A percentile compares a stretch with the other conserved stretches of the same genome.
Conservation (phyloP, 2,888 invertebrate genomes). For the Synergus japonicus region DNA sequence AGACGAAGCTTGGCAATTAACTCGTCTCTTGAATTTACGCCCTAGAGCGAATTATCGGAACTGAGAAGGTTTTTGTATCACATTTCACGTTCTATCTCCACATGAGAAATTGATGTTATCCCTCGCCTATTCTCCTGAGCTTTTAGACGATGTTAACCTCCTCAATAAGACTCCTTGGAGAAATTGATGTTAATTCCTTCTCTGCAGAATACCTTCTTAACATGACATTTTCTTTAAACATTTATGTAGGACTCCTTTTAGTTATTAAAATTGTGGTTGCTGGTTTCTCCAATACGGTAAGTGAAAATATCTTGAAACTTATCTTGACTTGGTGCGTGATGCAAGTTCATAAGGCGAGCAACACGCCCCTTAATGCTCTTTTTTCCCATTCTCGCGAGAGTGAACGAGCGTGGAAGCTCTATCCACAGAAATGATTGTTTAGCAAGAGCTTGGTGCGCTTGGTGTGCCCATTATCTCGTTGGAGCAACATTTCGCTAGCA, state of each 20-base stretch:
- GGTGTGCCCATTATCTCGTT: slow-evolving; percentile 28
- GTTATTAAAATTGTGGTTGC: too few species aligned
- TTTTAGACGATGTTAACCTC: slow-evolving; percentile 7
- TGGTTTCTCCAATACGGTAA: too few species aligned
- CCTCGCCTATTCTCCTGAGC: slow-evolving; percentile 5
- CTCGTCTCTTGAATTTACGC: slow-evolving; percentile 52
- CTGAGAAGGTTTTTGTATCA: slow-evolving; percentile 24
- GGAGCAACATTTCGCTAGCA: slow-evolving; percentile 36
- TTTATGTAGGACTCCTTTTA: too few species aligned
- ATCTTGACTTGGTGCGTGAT: slow-evolving; percentile 12
- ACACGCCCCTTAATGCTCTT: neutral
- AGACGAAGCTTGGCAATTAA: slow-evolving; percentile 69
- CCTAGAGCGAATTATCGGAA: neutral
- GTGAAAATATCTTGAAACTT: neutral
- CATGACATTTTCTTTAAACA: too few species aligned
- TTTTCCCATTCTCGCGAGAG: slow-evolving; percentile 21
- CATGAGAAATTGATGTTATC: slow-evolving; percentile 27
- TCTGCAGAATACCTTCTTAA: neutral
- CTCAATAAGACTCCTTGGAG: neutral
- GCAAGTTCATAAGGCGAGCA: slow-evolving; percentile 5
- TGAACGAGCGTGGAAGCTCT: slow-evolving; percentile 23
- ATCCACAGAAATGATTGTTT: slow-evolving; percentile 37
- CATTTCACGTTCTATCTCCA: neutral
- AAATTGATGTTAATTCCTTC: neutral
- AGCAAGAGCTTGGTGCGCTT: slow-evolving; percentile 16